Conservation (phyloP, 2,113 vertebrate species). For the Malaclemys terrapin region DNA sequence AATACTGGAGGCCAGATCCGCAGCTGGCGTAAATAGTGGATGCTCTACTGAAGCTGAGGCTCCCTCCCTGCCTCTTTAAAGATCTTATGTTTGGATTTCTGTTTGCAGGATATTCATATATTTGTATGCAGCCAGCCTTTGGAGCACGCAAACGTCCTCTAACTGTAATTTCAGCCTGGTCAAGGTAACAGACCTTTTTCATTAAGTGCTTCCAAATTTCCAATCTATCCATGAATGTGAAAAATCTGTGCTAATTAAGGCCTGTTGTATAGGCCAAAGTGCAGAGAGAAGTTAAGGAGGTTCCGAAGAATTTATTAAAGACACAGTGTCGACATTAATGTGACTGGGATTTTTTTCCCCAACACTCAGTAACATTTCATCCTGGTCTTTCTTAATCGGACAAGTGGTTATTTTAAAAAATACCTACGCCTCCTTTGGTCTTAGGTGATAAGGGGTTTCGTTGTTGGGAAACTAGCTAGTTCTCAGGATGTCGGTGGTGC, state of each 20-base stretch:
- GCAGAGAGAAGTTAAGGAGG: constrained; percentile 44
- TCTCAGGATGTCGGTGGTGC: not conserved
- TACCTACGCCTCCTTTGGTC: not conserved
- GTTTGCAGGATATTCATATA: constrained; percentile 49
- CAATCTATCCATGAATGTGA: constrained; percentile 72
- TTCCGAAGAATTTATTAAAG: constrained; percentile 64
- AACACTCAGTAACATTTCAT: not conserved
- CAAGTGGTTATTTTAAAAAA: not conserved
- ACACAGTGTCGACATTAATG: not conserved
- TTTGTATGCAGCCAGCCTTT: constrained; percentile 53
- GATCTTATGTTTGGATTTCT: constrained; percentile 10
- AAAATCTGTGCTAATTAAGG: constrained; percentile 81
- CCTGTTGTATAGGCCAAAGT: constrained; percentile 69
- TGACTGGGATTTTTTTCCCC: not conserved
- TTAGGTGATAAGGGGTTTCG: not conserved
- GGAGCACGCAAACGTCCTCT: constrained; percentile 67
- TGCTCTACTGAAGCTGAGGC: not conserved
- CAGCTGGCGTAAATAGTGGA: not conserved
- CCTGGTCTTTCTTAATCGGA: not conserved
- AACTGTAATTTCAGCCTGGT: constrained; percentile 78
- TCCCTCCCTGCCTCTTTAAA: not conserved
- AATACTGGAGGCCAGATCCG: not conserved
- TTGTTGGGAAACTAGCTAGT: not conserved
- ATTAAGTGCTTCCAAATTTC: constrained; percentile 81
- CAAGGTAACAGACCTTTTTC: constrained; percentile 84